Evolutionary conservation across 2,797 vertebrate species (phyloP).

Genomic region (Zalophus californianus): DNA sequence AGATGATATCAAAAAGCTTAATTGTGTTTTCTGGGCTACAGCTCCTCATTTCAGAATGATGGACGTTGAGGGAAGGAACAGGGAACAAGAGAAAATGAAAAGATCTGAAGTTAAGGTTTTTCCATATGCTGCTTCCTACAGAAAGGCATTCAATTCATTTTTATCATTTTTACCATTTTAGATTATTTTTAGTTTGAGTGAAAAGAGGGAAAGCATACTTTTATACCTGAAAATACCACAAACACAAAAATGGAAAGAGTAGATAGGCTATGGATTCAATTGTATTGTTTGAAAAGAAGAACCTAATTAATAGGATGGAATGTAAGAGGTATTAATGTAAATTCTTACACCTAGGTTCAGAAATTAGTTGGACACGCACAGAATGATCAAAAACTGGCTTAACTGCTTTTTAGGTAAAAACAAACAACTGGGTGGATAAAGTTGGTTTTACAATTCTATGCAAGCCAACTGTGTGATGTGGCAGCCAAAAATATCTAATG

Average conservation of each 20-base stretch:
- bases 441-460: slow-evolving; percentile 42
- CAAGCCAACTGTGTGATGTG: slow-evolving; percentile 68
- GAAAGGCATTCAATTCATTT: neutral
- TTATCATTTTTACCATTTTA: neutral
- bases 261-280: neutral
- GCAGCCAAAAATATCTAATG: slow-evolving; percentile 63
- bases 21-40: neutral
- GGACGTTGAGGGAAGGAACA: neutral
- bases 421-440: neutral
- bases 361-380: slow-evolving; percentile 35
- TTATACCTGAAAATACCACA: slow-evolving; percentile 13
- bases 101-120: neutral
- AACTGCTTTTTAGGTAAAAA: slow-evolving; percentile 11
- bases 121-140: neutral
- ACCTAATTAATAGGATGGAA: neutral
- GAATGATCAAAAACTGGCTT: slow-evolving; percentile 42
- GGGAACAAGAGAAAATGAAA: neutral
- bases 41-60: neutral
- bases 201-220: neutral
- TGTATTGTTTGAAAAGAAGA: neutral
- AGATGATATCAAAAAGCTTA: neutral
- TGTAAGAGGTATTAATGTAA: neutral
- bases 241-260: neutral
- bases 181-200: neutral
- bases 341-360: slow-evolving; percentile 12